Evolutionary conservation across 2,797 vertebrate species (phyloP).

Genomic region (Dermochelys coriacea): DNA sequence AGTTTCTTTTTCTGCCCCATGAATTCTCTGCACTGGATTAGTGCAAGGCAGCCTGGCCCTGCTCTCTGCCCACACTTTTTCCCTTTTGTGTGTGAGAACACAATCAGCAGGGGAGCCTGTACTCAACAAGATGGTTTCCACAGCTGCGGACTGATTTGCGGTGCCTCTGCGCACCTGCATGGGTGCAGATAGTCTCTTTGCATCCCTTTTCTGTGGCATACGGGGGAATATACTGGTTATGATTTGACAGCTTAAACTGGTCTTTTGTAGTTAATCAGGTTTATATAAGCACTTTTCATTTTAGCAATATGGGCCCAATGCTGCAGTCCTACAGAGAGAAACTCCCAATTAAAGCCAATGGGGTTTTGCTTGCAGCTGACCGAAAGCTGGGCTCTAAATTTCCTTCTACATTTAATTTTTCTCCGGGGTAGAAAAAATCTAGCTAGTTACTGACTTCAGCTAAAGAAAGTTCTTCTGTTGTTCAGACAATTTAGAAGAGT

Average conservation of each 20-base stretch:
- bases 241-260: background rate
- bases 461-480: background rate
- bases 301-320: background rate
- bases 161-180: background rate
- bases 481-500: background rate
- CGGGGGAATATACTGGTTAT: background rate
- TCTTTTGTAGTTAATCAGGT: background rate
- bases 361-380: background rate
- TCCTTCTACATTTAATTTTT: background rate
- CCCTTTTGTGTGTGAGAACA: background rate
- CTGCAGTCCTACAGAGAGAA: background rate
- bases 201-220: background rate
- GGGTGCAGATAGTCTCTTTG: background rate
- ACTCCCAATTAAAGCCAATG: background rate
- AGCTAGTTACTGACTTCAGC: background rate
- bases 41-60: background rate
- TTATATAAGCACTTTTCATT: background rate
- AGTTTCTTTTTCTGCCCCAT: fast-evolving
- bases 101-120: background rate
- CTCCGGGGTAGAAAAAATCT: background rate
- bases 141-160: background rate
- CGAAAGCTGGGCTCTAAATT: background rate
- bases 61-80: background rate
- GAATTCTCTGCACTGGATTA: background rate
- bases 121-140: background rate